A percentile compares a stretch with the other conserved stretches of the same genome.
These are phyloP conservation scores for Muscicapa striata DNA, from an alignment of 2,797 vertebrate genomes.

Conservation along the genomic window DNA sequence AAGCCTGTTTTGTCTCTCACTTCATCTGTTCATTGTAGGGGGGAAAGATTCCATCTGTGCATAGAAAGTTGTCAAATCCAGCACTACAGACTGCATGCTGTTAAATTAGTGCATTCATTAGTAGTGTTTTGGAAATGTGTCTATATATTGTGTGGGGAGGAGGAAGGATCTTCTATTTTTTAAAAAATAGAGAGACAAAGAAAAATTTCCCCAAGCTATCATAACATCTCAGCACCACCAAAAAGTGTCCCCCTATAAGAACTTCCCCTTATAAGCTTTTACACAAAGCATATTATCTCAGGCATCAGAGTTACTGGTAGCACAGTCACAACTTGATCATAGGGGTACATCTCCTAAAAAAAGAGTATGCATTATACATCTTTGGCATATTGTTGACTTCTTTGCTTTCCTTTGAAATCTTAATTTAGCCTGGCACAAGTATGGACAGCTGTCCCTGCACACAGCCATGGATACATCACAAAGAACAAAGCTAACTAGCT, in stretches of 20 bases:
- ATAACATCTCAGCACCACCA: background rate
- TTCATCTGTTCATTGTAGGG: conserved; percentile 35
- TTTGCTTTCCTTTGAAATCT: background rate
- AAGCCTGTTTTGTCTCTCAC: conserved; percentile 55
- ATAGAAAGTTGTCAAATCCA: background rate
- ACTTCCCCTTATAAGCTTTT: background rate
- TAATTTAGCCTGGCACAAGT: background rate
- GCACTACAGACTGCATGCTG: conserved; percentile 29
- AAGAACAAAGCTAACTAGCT: background rate
- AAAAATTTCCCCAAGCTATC: background rate
- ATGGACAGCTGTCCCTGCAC: background rate
- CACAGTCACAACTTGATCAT: background rate
- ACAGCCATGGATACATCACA: background rate
- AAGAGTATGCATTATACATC: background rate
- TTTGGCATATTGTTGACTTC: background rate
- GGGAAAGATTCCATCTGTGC: conserved; percentile 43
- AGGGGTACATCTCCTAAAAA: background rate
- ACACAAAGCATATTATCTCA: background rate
- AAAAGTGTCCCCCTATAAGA: background rate
- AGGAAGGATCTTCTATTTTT: background rate
- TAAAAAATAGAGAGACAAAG: fast-evolving
- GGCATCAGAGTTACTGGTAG: background rate
- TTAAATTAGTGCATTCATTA: conserved; percentile 47
- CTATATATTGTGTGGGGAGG: background rate
- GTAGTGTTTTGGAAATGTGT: conserved; percentile 48